Evolutionary conservation across 2,797 vertebrate genomes (phyloP), one percentile per base, ranked within the genome.

Genomic region (Astyanax mexicanus): DNA sequence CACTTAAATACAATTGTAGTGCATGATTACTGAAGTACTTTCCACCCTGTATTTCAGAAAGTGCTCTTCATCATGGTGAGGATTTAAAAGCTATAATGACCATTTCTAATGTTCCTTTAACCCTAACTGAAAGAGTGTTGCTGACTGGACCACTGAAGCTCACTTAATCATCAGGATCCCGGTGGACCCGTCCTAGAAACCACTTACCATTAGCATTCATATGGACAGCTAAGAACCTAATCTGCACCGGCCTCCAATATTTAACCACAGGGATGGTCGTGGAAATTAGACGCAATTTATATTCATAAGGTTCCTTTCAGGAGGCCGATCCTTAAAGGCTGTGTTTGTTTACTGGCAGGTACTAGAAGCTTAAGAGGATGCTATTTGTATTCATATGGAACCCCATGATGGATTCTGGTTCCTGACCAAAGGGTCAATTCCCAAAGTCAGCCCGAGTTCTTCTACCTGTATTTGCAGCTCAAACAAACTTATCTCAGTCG

Each of bases 161-260:
- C 11, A 54, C 44, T 40, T 72, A 57, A 68, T 64, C 35, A 62
- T 10, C 29, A 73, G 23, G 19, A 45, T 62, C 62, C 51, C 29
- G 15, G 27, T 37, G 42, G 74, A 73, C 23, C n/a, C 58, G 10
- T 55, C 15, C 29, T 54, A 15, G 21, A 17, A 15, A 69, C 38
- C 47, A 49, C 60, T 72, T 47, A 54, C 21, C 55, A 77, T 80
- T 76, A 69, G 55, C 47, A 80, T 80, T 69, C 79, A 72, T 55
- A 47, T 23, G 49, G 74, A 60, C 62, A 70, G 38, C 40, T 62
- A 45, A 54, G 38, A 47, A 72, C 19, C 62, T 76, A 66, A 76
- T 72, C 60, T 60, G 40, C 76, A 52, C 42, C 3, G 47, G 45
- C 37, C 29, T 72, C 54, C 55, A 38, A 45, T 75, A 74, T 69